Conservation (phyloP, 2,888 invertebrate genomes). For the Drosophila pseudotakahashii region DNA sequence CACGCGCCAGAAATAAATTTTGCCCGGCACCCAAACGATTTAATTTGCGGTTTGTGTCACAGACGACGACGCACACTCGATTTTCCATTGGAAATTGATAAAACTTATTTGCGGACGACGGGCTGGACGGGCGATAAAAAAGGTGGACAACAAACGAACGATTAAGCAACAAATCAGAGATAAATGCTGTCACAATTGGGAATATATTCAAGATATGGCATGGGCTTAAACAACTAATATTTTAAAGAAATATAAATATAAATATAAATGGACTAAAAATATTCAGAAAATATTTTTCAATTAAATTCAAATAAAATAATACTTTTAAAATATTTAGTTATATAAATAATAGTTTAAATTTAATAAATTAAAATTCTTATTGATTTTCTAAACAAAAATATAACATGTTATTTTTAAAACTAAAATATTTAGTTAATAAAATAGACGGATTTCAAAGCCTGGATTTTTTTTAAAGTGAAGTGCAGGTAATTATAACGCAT, state of each 20-base stretch:
- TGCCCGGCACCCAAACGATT: constrained; percentile 67
- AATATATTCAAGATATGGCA: constrained; percentile 7
- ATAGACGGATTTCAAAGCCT: not conserved
- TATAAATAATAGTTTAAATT: no score
- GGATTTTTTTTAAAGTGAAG: not conserved
- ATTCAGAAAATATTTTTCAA: not conserved
- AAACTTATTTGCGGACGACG: constrained; percentile 53
- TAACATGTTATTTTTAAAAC: no score
- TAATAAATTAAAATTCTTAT: no score
- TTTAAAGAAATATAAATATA: no score
- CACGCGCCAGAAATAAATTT: constrained; percentile 65
- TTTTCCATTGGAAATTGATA: constrained; percentile 56
- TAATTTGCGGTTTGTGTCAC: constrained; percentile 77
- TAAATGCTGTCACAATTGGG: constrained; percentile 17
- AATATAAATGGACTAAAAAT: not conserved
- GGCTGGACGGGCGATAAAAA: constrained; percentile 13
- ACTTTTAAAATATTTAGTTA: no score
- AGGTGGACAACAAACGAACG: constrained; percentile 19
- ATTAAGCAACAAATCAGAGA: constrained; percentile 40
- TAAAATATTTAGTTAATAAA: no score
- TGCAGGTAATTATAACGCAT: not conserved
- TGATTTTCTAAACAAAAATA: no score
- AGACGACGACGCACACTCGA: constrained; percentile 42
- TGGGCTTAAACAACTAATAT: not conserved
- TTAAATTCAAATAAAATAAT: not conserved